These are phyloP conservation scores for Myrmophylax atrothorax DNA, from an alignment of 2,113 vertebrate genomes.

Conservation along the genomic window DNA sequence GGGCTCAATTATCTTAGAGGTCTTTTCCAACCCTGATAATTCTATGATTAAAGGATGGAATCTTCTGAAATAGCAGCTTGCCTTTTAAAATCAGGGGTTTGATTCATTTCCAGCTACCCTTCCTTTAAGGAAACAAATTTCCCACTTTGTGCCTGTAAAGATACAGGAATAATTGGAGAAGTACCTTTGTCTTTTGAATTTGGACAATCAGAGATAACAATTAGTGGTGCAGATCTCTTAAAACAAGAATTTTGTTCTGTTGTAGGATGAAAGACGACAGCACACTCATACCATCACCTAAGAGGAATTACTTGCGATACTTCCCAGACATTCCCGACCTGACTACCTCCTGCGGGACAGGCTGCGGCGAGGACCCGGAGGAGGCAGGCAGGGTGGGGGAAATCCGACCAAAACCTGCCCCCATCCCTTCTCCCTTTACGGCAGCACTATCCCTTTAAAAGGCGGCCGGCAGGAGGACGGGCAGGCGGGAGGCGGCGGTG, in stretches of 20 bases:
- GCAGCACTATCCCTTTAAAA: conserved; percentile 73
- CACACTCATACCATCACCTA: accelerated
- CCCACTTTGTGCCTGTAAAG: not conserved
- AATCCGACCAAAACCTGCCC: not conserved
- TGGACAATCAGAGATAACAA: too few species aligned
- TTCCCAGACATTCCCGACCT: not conserved
- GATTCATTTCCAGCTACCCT: not conserved
- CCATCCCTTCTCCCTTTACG: not conserved
- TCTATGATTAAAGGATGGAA: not conserved
- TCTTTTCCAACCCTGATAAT: not conserved
- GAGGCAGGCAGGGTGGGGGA: not conserved
- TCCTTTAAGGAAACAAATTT: not conserved
- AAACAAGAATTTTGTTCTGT: not conserved
- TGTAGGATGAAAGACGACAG: not conserved
- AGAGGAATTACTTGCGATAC: not conserved
- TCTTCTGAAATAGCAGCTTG: not conserved
- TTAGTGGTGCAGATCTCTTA: not conserved
- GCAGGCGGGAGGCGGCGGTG: not conserved
- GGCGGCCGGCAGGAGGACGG: conserved; percentile 44
- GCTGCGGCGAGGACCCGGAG: not conserved
- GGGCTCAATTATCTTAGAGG: not conserved
- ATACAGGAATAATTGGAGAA: not conserved
- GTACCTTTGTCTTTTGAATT: not conserved
- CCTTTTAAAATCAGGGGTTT: not conserved
- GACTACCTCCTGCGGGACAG: not conserved